Base-by-base conservation (phyloP, 2,888 invertebrate species). In the Caenorhabditis sinica region DNA sequence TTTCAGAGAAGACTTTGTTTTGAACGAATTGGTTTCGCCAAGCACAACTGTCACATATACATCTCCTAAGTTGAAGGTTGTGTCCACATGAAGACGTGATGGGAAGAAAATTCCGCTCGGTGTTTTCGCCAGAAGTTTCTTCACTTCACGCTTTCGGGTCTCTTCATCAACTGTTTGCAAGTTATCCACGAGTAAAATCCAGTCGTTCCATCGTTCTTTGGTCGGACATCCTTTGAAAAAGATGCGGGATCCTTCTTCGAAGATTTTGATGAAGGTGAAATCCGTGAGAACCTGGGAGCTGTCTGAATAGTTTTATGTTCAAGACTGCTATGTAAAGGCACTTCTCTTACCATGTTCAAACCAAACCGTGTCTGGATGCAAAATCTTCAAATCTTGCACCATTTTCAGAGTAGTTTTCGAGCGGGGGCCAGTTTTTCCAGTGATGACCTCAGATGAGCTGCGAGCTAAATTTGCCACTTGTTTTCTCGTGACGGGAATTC, bases 51-150 rank as follows among this genome's bases (percentile, higher is more conserved):
- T 63, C 4, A 63, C 63, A 15, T 63, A 63, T 13, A 43, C 13
- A 23, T 63, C 63, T 1, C 40, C 43, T 1, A 63, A 15, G 5
- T 63, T 40, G 15, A 63, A 63, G 9, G 63, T 63, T 3, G 63
- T 63, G 15, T 63, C 63, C 0, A 63, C 63, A 28, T 63, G 63
- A 5, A 63, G n/a, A n/a, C 63, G 20, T 2, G 63, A 63, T 2
- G 63, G 40, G 15, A 43, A 23, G 15, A 63, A 63, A 9, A 63
- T 3, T 8, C 63, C 63, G 33, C 23, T 13, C 6, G 20, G 20
- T 1, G 1, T 20, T 25, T 40, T 63, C 3, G 17, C 3, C 3
- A 45, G 45, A n/a, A 45, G 9, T 5, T 15, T 4, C 15, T 45
- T 45, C 6, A 45, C 11, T 13, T 5, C 15, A 4, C 3, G 4